These are phyloP conservation scores for Drosophila sucinea DNA, from an alignment of 1,140 invertebrate genomes.

Conservation along the genomic window DNA sequence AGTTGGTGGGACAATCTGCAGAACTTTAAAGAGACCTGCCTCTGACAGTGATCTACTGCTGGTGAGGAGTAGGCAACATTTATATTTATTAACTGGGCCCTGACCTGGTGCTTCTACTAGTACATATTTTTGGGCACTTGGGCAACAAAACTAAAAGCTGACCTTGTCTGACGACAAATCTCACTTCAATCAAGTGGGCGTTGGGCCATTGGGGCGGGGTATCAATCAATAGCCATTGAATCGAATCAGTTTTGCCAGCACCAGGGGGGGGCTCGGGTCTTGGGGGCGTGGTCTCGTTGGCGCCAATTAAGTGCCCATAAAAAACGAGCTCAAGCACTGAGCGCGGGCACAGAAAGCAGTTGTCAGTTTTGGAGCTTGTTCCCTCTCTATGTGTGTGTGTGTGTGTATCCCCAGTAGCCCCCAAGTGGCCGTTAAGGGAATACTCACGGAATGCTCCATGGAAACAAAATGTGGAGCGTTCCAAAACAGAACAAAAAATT, in stretches of 20 bases:
- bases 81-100: constrained; percentile 71
- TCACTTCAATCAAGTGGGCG: constrained; percentile 58
- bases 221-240: constrained; percentile 68
- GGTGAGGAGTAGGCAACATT: constrained; percentile 45
- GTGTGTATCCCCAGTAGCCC: constrained; percentile 14
- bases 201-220: constrained; percentile 33
- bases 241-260: constrained; percentile 35
- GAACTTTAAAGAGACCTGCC: constrained; percentile 16
- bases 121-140: neutral
- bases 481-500: neutral
- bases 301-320: constrained; percentile 74
- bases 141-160: constrained; percentile 29
- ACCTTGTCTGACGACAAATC: constrained; percentile 61
- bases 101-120: constrained; percentile 34
- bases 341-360: constrained; percentile 21
- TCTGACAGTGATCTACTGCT: constrained; percentile 55
- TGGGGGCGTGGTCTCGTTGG: constrained; percentile 53
- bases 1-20: constrained; percentile 36
- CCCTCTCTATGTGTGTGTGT: constrained; percentile 18
- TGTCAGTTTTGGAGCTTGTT: constrained; percentile 32
- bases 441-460: constrained; percentile 10
- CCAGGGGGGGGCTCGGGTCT: constrained; percentile 10
- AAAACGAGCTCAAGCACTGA: constrained; percentile 48
- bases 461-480: neutral
- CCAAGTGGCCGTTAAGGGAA: constrained; percentile 58